These are phyloP conservation scores for Proales similis DNA, from an alignment of 1,140 invertebrate species.

Conservation along the genomic window DNA sequence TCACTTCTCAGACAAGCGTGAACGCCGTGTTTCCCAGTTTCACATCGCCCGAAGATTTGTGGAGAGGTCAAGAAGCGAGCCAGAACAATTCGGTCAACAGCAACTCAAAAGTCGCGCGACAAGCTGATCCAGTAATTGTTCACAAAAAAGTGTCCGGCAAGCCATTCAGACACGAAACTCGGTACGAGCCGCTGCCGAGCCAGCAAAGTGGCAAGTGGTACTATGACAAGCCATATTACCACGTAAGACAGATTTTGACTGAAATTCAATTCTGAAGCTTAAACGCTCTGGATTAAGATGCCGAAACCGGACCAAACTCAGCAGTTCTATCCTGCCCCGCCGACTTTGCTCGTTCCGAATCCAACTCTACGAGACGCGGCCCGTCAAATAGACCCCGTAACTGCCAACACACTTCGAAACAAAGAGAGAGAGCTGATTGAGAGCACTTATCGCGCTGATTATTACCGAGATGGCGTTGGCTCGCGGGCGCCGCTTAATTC, in stretches of 20 bases:
- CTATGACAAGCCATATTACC: constrained; percentile 24
- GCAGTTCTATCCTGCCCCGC: constrained; percentile 33
- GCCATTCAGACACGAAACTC: constrained; percentile 19
- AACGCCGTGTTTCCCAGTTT: constrained; percentile 30
- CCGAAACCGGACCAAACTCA: constrained; percentile 22
- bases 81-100: not conserved
- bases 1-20: constrained; percentile 28
- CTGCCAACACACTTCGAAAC: constrained; percentile 20
- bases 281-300: not conserved
- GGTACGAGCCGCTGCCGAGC: constrained; percentile 6
- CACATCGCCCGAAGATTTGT: constrained; percentile 19
- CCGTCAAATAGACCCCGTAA: constrained; percentile 10
- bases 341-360: constrained; percentile 16
- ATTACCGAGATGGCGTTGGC: constrained; percentile 34
- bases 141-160: constrained; percentile 24
- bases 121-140: constrained; percentile 5
- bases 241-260: constrained; percentile 18
- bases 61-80: not conserved
- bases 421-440: constrained; percentile 36
- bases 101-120: constrained; percentile 22
- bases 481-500: constrained; percentile 6
- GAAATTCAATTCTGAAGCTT: not conserved
- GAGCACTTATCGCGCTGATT: constrained; percentile 20
- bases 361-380: not conserved
- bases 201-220: constrained; percentile 33